These are phyloP conservation scores for Ormyrus pomaceus DNA, from an alignment of 2,888 invertebrate genomes.

Conservation along the genomic window DNA sequence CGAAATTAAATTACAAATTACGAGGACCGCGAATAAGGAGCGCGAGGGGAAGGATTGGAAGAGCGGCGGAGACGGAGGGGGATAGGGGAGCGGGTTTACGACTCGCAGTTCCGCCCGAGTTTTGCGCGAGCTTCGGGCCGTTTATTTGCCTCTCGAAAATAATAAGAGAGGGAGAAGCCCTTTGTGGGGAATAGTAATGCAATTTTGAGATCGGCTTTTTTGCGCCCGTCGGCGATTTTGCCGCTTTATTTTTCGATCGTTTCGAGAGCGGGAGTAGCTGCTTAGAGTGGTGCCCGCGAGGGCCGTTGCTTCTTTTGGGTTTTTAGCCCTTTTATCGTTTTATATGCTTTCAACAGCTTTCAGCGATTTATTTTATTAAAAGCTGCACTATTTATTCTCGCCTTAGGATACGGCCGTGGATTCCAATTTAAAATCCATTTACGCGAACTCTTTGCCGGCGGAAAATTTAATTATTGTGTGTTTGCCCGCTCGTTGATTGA, in stretches of 20 bases:
- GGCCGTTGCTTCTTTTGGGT: too few species aligned
- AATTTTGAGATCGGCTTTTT: slow-evolving; percentile 34
- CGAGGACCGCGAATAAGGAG: slow-evolving; percentile 50
- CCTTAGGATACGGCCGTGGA: too few species aligned
- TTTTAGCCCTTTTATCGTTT: background rate
- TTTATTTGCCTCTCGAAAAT: slow-evolving; percentile 50
- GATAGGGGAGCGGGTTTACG: slow-evolving; percentile 58
- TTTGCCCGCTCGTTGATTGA: background rate
- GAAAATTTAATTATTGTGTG: slow-evolving; percentile 6
- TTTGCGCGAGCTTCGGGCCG: slow-evolving; percentile 38
- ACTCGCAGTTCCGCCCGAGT: slow-evolving; percentile 58
- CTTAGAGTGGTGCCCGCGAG: too few species aligned
- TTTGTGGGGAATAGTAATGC: slow-evolving; percentile 41
- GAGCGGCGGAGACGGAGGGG: background rate
- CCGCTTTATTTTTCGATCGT: slow-evolving; percentile 1
- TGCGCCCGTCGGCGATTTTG: background rate
- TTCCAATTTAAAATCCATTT: background rate
- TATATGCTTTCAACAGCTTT: background rate
- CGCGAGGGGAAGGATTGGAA: background rate
- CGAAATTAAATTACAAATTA: slow-evolving; percentile 66
- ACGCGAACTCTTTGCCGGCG: background rate
- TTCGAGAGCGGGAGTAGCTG: too few species aligned
- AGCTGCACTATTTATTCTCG: background rate
- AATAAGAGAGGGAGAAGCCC: slow-evolving; percentile 28
- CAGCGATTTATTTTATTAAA: background rate